phyloP scores from a whole-genome alignment of 37 sponge, comb jelly and placozoan species.

The Diacarnus erythraeanus region DNA sequence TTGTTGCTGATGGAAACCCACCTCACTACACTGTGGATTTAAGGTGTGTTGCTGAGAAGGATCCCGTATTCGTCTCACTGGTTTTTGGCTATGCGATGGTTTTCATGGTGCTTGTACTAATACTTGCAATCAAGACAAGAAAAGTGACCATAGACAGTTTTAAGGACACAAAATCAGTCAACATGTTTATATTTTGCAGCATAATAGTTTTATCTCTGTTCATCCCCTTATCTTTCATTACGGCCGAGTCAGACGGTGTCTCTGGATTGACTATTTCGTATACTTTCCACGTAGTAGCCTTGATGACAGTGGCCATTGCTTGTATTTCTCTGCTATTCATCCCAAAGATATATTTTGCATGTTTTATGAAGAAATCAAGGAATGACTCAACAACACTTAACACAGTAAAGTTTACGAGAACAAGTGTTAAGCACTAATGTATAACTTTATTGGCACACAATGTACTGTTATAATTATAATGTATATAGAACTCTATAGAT shows the following conservation, averaged over 20 bases:
- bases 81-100: constrained; percentile 6
- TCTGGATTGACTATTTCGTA: neutral
- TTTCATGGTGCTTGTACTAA: neutral
- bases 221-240: constrained; percentile 7
- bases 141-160: constrained; percentile 23
- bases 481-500: too few species aligned
- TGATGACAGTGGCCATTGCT: neutral
- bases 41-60: neutral
- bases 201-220: neutral
- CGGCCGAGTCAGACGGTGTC: neutral
- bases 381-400: neutral
- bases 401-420: too few species aligned
- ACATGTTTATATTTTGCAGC: constrained; percentile 9
- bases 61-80: neutral
- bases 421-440: too few species aligned
- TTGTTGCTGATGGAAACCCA: neutral
- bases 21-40: neutral
- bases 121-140: constrained; percentile 43
- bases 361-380: neutral
- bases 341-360: constrained; percentile 25
- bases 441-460: too few species aligned
- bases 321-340: constrained; percentile 18
- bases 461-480: too few species aligned
- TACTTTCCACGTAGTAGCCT: neutral
- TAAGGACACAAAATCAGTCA: constrained; percentile 50